A percentile compares a stretch with the other conserved stretches of the same genome.
phyloP scores from a whole-genome alignment of 2,113 vertebrate species.

The Todiramphus chloris region DNA sequence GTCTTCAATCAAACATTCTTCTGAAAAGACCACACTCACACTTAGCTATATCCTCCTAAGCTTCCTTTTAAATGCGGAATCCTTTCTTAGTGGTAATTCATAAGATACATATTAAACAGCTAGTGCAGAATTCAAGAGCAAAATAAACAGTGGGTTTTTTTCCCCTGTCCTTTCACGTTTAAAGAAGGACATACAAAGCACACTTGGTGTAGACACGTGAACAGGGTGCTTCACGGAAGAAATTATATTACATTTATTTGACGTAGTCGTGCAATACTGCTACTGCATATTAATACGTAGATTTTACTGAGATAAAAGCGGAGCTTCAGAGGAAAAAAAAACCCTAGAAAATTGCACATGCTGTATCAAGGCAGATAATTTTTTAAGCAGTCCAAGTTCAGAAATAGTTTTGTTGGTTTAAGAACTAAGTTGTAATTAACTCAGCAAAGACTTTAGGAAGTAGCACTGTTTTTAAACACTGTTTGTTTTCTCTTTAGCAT shows the following conservation, averaged over 20 bases:
- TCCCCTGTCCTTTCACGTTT: background rate
- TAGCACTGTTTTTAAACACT: background rate
- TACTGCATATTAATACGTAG: background rate
- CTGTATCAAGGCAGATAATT: background rate
- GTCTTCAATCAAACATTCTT: conserved; percentile 74
- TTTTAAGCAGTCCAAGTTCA: conserved; percentile 2
- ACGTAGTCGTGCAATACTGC: background rate
- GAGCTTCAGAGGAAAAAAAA: background rate
- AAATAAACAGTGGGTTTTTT: background rate
- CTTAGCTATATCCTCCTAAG: conserved; percentile 53
- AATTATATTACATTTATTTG: background rate
- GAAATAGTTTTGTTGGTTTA: background rate
- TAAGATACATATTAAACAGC: conserved; percentile 29
- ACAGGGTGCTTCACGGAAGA: background rate
- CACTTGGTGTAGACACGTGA: background rate
- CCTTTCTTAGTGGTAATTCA: conserved; percentile 34
- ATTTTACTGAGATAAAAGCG: background rate
- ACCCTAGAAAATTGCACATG: background rate
- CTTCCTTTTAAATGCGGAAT: conserved; percentile 35
- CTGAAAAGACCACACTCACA: conserved; percentile 62
- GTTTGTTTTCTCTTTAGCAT: background rate
- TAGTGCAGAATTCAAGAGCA: background rate
- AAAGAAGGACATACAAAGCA: background rate
- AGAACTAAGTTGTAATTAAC: background rate
- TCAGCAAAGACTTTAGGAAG: background rate